phyloP scores from a whole-genome alignment of 2,888 invertebrate genomes.

The Parapristionchus giblindavisi region DNA sequence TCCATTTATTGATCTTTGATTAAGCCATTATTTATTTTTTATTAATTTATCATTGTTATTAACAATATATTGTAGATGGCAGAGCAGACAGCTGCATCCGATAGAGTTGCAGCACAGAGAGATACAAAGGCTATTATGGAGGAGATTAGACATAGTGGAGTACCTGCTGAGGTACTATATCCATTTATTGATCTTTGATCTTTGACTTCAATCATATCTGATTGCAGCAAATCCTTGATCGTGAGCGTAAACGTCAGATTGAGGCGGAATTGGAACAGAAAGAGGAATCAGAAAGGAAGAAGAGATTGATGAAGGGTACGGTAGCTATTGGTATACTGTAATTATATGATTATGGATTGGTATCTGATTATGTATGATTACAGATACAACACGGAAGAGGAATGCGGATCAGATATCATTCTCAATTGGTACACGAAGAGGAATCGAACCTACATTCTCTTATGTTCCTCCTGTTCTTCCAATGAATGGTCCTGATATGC shows the following conservation, averaged over 20 bases:
- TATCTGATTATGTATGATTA: too few species aligned
- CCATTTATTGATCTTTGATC: background rate
- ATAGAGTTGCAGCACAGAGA: constrained; percentile 42
- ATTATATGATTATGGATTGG: background rate
- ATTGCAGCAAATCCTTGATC: constrained; percentile 60
- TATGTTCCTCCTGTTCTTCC: constrained; percentile 39
- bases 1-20: too few species aligned
- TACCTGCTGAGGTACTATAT: constrained; percentile 84
- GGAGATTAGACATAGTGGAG: constrained; percentile 91
- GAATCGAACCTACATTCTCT: background rate
- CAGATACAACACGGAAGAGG: constrained; percentile 46
- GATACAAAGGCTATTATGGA: constrained; percentile 83
- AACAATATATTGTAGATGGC: constrained; percentile 4
- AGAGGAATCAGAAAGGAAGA: constrained; percentile 73
- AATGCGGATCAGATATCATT: constrained; percentile 53
- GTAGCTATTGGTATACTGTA: background rate
- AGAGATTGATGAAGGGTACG: constrained; percentile 76
- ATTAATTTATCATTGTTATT: too few species aligned
- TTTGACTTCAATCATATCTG: background rate
- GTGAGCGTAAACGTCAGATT: constrained; percentile 78
- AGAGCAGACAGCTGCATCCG: constrained; percentile 36
- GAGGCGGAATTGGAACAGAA: constrained; percentile 71
- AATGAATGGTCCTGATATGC: constrained; percentile 52
- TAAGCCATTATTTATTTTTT: too few species aligned
- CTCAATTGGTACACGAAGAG: constrained; percentile 37